Evolutionary conservation across 64 coral and sea anemone species (phyloP), one percentile per base, ranked within the genome.

Genomic region (Platygyra sinensis): DNA sequence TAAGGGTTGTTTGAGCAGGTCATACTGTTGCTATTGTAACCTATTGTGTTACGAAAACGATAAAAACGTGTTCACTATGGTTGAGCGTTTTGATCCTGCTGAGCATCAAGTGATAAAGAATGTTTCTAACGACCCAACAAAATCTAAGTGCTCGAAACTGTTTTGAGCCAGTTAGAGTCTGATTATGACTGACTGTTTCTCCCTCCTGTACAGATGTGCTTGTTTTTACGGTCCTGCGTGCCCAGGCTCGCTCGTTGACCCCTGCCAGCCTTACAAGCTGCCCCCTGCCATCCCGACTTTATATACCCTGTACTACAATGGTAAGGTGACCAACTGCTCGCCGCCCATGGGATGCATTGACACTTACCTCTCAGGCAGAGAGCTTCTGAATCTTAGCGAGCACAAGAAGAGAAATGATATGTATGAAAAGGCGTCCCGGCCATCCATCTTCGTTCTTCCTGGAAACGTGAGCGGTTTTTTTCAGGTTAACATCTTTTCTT

Each of bases 151-250:
- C 33, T n/a, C n/a, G n/a, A n/a, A n/a, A n/a, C n/a, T n/a, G n/a
- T n/a, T n/a, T n/a, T n/a, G n/a, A n/a, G n/a, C n/a, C 38, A 39
- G 38, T 39, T 14, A 4, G 10, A 9, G 4, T 9, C 52, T 55
- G 52, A 55, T 55, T 55, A 57, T 13, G 54, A 15, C 54, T 16
- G 14, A 57, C 54, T 57, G 11, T 14, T 57, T 57, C n/a, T 57
- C 12, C 15, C 54, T 57, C 54, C 11, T 57, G 18, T 62, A 17
- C 32, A 83, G 80, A 60, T 83, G 80, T n/a, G 80, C 60, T 65
- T 83, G 80, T 22, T 83, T 83, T 60, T 42, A 65, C 24, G 80
- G 80, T 3, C 80, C 80, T 30, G 0, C 80, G 8, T 83, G 80
- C 30, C 80, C 60, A 83, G 80, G 33, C 60, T 83, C 15, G 24